Percentiles rank a stretch among this genome's conserved stretches.
These are phyloP conservation scores for Nomada fabriciana DNA, from an alignment of 2,888 invertebrate species.

Conservation along the genomic window DNA sequence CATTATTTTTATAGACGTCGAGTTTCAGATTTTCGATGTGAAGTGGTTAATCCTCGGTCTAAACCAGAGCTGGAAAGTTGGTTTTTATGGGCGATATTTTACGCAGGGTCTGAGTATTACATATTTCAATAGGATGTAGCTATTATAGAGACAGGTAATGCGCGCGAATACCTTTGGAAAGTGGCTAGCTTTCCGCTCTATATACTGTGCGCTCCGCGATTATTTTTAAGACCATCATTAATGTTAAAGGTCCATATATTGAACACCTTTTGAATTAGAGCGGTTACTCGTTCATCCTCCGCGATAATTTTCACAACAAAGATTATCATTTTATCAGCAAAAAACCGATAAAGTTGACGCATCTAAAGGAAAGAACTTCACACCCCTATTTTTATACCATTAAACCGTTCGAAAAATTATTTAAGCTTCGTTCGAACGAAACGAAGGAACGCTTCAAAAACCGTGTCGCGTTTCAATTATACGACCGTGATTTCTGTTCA, in stretches of 20 bases:
- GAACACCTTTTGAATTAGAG: not conserved
- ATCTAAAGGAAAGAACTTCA: not conserved
- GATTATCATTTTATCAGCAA: not conserved
- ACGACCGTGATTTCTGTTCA: not conserved
- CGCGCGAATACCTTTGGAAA: not conserved
- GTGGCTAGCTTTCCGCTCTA: conserved; percentile 9
- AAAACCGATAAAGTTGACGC: not conserved
- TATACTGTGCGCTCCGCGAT: not conserved
- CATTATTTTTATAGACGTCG: too few species aligned
- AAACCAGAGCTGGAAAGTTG: not conserved
- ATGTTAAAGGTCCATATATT: conserved; percentile 16
- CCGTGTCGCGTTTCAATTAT: too few species aligned
- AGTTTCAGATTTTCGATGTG: too few species aligned
- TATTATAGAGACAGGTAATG: too few species aligned
- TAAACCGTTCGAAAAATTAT: too few species aligned
- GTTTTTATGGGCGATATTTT: not conserved
- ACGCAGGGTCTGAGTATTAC: not conserved
- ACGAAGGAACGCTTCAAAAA: too few species aligned
- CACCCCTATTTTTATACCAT: too few species aligned
- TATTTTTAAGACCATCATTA: conserved; percentile 19
- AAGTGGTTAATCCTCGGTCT: too few species aligned
- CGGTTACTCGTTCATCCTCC: not conserved
- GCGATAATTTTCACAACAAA: not conserved
- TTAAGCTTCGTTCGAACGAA: too few species aligned
- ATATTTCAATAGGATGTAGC: not conserved